Conservation (phyloP, 2,113 vertebrate species). For the Candoia aspera region DNA sequence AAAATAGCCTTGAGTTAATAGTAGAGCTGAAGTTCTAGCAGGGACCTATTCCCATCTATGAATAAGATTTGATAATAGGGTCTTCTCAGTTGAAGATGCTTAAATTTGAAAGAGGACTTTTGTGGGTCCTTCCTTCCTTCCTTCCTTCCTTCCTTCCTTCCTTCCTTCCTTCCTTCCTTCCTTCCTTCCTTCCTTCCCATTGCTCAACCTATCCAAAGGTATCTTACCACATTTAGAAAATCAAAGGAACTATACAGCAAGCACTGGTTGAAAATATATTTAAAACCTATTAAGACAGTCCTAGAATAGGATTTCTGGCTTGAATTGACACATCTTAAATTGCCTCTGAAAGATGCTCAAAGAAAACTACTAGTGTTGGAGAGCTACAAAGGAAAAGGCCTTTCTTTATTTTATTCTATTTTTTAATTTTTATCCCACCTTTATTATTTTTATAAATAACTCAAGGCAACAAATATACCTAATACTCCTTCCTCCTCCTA, state of each 20-base stretch:
- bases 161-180: background rate
- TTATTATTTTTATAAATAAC: too few species aligned
- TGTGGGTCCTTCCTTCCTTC: background rate
- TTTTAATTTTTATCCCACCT: too few species aligned
- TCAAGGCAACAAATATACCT: too few species aligned
- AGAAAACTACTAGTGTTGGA: background rate
- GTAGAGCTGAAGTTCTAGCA: background rate
- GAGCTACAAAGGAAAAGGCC: background rate
- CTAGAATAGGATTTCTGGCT: background rate
- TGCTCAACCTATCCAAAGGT: background rate
- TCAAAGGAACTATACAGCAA: background rate
- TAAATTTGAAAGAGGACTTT: background rate
- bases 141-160: background rate
- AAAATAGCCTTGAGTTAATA: background rate
- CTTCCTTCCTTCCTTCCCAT: background rate
- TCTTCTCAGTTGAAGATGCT: background rate
- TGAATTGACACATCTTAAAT: background rate
- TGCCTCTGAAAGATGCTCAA: background rate
- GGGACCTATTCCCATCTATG: background rate
- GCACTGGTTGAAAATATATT: background rate
- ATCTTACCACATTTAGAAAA: background rate
- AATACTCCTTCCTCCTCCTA: too few species aligned
- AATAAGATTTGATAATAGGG: background rate
- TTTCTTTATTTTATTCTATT: too few species aligned
- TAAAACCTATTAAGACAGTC: background rate